These are phyloP conservation scores for Tympanuchus pallidicinctus DNA, from an alignment of 2,113 vertebrate species.

Conservation along the genomic window DNA sequence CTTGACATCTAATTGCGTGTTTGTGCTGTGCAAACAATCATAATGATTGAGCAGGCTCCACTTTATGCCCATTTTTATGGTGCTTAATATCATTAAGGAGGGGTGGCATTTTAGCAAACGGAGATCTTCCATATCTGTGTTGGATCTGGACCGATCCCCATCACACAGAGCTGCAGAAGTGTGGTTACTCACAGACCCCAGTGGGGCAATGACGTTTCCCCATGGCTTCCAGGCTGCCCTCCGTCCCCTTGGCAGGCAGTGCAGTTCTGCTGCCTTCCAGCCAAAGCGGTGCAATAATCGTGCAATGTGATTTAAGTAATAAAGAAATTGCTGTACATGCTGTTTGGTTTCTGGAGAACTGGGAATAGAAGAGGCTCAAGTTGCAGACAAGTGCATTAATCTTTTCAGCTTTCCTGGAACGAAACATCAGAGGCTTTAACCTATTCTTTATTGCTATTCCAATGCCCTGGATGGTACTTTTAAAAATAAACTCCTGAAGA, in stretches of 20 bases:
- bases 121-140: neutral
- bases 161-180: accelerated
- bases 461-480: constrained; percentile 59
- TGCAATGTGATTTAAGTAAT: constrained; percentile 15
- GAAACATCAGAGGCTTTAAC: constrained; percentile 61
- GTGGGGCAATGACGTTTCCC: neutral
- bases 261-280: constrained; percentile 11
- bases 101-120: accelerated
- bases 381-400: constrained; percentile 62
- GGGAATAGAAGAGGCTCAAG: constrained; percentile 32
- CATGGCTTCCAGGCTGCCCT: neutral
- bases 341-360: constrained; percentile 16
- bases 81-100: neutral
- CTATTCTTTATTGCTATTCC: constrained; percentile 72
- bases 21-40: neutral
- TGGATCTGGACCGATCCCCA: neutral
- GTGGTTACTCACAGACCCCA: neutral
- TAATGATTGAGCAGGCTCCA: accelerated
- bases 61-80: neutral
- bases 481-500: constrained; percentile 59
- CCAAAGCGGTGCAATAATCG: neutral
- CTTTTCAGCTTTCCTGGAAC: constrained; percentile 56
- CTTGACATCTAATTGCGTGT: neutral
- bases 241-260: neutral
- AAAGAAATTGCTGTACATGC: constrained; percentile 42